Base-by-base conservation (phyloP, 1,140 invertebrate species). In the Chironomus striatipennis region DNA sequence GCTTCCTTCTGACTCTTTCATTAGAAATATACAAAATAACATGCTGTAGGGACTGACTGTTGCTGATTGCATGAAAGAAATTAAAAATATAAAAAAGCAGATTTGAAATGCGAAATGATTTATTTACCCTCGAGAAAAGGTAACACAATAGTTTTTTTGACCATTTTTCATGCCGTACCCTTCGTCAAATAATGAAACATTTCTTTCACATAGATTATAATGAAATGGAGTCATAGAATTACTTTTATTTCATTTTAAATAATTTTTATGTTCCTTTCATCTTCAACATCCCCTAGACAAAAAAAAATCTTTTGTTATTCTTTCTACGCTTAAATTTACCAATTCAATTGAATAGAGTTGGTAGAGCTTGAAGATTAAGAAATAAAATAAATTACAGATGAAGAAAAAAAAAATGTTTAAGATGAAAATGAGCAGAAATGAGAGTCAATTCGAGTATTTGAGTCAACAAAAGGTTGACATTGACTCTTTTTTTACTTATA, bases 301-400 rank as follows among this genome's bases (percentile, higher is more conserved):
- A 34, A 34, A 34, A 34, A 34, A 5, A 2, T 34, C 24, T 34
- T 34, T 34, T 34, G 24, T 34, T 34, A 34, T 34, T 34, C 24
- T 34, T 34, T 34, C 24, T 34, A 34, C 24, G 24, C 24, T 34
- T 34, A 34, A 34, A 34, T 34, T 34, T 34, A 34, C 24, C 24
- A 1, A 34, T 34, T 34, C 24, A 34, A 34, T 34, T 34, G 24
- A 34, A 34, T 34, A 34, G 24, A 34, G 24, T 34, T 34, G 24
- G 24, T 34, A 34, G 24, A 47, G 9, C 43, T 47, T 47, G 43
- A 67, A 67, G 65, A 70, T 70, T 70, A 70, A 70, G 65, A 70
- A 70, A 70, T 70, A 70, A 70, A 70, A 70, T 70, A 70, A 70
- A 70, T 70, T 70, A 57, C n/a, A n/a, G 47, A 57, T 12, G 47